Base-by-base conservation (phyloP, 2,797 vertebrate genomes). In the Dendrocincla fuliginosa region DNA sequence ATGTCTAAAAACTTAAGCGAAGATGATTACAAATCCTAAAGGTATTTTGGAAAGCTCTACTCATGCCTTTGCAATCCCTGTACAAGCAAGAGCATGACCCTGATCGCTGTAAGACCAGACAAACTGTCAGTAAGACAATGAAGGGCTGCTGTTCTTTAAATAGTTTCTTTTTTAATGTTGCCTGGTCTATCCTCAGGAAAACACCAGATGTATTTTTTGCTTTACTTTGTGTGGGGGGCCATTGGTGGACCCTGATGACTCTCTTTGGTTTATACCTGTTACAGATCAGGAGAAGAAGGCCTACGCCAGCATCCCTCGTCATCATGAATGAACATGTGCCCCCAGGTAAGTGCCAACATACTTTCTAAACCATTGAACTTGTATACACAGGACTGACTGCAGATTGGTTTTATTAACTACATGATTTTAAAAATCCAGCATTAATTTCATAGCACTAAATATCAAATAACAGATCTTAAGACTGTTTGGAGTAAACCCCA, bases 201-300 rank as follows among this genome's bases (percentile, higher is more conserved):
- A 39, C 28, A 33, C 8, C 16, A 56, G 59, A 28, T 2, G 10
- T 35, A 64, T 19, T 86, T 81, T 81, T 71, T 71, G 11, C 47
- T 90, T 87, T 81, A 37, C 33, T 83, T 46, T 91, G 22, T 47
- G 19, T 47, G 39, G 2, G 12, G 53, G 41, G 30, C 33, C 37
- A 7, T 9, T 68, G 67, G 20, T 60, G 28, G 61, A 44, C 56
- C 35, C 95, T 85, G 44, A 50, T 96, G 84, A 89, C 15, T 81
- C 41, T 77, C 32, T 23, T 77, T 89, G 84, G 28, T 53, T 85
- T 96, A 5, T 97, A 50, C 88, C 75, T 75, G 95, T 93, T 93
- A 87, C 97, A 99, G 99, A 99, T 99, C 95, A 98, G 99, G 95
- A 98, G 98, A 97, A 97, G 99, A 92, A 98, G 98, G 95, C 99